Base-by-base conservation (phyloP, 2,113 vertebrate species). In the Cathartes aura region DNA sequence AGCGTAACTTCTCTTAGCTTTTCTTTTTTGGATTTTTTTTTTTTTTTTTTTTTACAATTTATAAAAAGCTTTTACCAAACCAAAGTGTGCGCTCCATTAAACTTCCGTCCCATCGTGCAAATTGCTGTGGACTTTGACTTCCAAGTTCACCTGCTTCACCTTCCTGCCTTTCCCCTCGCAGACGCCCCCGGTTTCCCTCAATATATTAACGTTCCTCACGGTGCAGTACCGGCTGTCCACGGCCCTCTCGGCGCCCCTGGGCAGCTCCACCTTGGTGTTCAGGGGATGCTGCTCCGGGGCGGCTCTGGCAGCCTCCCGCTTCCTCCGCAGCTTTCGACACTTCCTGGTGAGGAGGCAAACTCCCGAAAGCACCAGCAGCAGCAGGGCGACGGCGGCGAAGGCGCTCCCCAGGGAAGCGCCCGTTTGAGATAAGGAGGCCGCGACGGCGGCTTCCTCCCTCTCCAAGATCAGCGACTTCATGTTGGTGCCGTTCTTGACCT, bases 401-500 rank as follows among this genome's bases (percentile, higher is more conserved):
- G 99, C 99, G 0, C 99, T 99, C 16, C 99, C 99, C 13, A 99
- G 98, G 0, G 99, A 99, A 3, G 99, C 98, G 3, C 99, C 98
- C 1, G 98, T 94, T 3, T 99, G 99, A 2, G 98, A 97, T 1
- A 98, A 50, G 47, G 99, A 99, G 40, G 99, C 98, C 0, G 99
- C 98, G 2, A 97, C 24, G 1, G 98, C 87, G 0, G 98, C 96
- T 36, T 99, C 98, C 43, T 98, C 98, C 84, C 98, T 95, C 89
- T 99, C 99, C 92, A 99, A 91, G 11, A 93, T 97, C 40, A 99
- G 98, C 0, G 98, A 99, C 97, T 99, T 99, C 99, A 99, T 99
- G 94, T 99, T 99, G 93, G 99, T 99, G 93, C 99, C 99, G 5
- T 99, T 99, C 97, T 99, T 99, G 36, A 99, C 91, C 96, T 99